Conservation (phyloP, 1,140 invertebrate genomes). For the Onthophagus taurus region DNA sequence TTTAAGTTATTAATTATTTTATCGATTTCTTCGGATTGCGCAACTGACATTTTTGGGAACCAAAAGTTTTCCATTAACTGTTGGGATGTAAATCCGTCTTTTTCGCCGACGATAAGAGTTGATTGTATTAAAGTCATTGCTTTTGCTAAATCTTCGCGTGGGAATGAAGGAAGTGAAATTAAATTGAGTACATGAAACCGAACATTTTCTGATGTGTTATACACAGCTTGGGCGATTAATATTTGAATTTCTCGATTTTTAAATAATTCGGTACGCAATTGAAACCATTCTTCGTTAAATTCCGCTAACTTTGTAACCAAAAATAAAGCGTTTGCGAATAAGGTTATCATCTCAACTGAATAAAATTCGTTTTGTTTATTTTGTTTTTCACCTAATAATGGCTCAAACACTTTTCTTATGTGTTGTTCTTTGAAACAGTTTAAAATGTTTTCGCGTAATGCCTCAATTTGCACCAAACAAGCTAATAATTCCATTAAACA, state of each 20-base stretch:
- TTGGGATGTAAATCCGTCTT: background rate
- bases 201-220: slow-evolving; percentile 38
- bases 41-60: slow-evolving; percentile 20
- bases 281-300: slow-evolving; percentile 39
- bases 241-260: no score
- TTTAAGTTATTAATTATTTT: slow-evolving; percentile 23
- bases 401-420: slow-evolving; percentile 22
- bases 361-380: no score
- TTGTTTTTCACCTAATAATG: slow-evolving; percentile 20
- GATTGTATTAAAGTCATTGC: slow-evolving; percentile 43
- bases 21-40: slow-evolving; percentile 22
- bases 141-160: slow-evolving; percentile 37
- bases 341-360: slow-evolving; percentile 19
- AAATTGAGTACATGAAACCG: slow-evolving; percentile 43
- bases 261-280: slow-evolving; percentile 39
- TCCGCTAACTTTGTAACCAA: slow-evolving; percentile 39
- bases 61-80: slow-evolving; percentile 12
- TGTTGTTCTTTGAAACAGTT: slow-evolving; percentile 9
- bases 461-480: slow-evolving; percentile 37
- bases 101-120: slow-evolving; percentile 7
- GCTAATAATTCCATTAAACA: slow-evolving; percentile 43
- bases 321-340: slow-evolving; percentile 40
- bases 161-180: slow-evolving; percentile 37
- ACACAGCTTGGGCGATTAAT: slow-evolving; percentile 44
- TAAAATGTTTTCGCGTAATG: slow-evolving; percentile 33